These are phyloP conservation scores for Eudyptes chrysolophus DNA, from an alignment of 2,113 vertebrate genomes.

Conservation along the genomic window DNA sequence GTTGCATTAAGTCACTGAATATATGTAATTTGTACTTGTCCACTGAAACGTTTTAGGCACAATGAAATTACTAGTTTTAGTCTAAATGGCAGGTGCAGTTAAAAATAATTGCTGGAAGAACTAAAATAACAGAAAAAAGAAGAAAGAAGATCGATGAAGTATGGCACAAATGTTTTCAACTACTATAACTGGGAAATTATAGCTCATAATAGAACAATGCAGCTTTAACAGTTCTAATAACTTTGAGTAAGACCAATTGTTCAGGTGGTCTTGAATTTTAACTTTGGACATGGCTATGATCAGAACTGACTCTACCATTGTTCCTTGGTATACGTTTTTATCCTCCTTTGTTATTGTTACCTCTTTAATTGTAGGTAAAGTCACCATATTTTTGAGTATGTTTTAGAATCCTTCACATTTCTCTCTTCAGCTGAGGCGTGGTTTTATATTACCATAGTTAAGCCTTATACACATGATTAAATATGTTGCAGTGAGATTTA, in stretches of 20 bases:
- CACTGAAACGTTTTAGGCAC: slow-evolving; percentile 78
- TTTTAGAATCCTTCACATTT: not conserved
- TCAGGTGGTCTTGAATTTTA: not conserved
- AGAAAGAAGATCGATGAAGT: slow-evolving; percentile 24
- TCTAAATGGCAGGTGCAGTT: slow-evolving; percentile 54
- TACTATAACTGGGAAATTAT: slow-evolving; percentile 45
- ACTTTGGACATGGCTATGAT: not conserved
- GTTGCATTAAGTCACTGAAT: slow-evolving; percentile 85
- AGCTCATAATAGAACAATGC: slow-evolving; percentile 10
- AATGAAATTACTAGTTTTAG: slow-evolving; percentile 81
- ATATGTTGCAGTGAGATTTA: not conserved
- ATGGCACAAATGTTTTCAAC: slow-evolving; percentile 35
- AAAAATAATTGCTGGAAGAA: slow-evolving; percentile 69
- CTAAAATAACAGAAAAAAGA: slow-evolving; percentile 43
- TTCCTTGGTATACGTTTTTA: not conserved
- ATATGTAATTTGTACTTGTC: slow-evolving; percentile 93
- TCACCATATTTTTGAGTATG: not conserved
- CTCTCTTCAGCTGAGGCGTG: not conserved
- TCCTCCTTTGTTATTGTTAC: not conserved
- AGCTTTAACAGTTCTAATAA: not conserved
- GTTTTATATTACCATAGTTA: not conserved
- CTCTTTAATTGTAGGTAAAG: not conserved
- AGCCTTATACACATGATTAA: not conserved
- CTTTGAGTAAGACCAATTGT: not conserved
- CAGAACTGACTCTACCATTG: not conserved